Conservation (phyloP, 92 coral and sea anemone species). For the Actinernus sp. region DNA sequence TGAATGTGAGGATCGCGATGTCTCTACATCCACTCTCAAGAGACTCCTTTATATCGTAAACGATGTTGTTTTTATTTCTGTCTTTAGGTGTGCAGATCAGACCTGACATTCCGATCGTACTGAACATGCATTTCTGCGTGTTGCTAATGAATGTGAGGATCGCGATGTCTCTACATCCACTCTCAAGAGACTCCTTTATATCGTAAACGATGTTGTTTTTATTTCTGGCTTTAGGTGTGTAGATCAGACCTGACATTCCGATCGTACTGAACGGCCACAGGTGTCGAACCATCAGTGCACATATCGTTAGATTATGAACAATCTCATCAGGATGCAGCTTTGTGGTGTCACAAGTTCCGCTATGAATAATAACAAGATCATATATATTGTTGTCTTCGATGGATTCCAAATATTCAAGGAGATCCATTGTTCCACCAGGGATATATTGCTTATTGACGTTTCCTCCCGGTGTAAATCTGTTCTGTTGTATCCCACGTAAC, state of each 20-base stretch:
- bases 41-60: not conserved
- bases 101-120: no score
- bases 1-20: no score
- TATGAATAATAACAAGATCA: no score
- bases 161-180: no score
- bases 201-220: not conserved
- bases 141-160: no score
- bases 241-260: not conserved
- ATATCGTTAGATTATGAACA: not conserved
- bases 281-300: not conserved
- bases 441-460: constrained; percentile 2
- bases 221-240: not conserved
- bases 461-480: not conserved
- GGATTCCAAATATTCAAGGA: not conserved
- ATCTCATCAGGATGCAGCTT: not conserved
- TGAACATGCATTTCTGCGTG: no score
- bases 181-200: no score
- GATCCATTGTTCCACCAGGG: constrained; percentile 2
- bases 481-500: not conserved
- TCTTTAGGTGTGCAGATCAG: no score
- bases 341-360: not conserved
- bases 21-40: no score
- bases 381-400: not conserved
- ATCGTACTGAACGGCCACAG: not conserved
- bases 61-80: not conserved